A percentile compares a stretch with the other conserved stretches of the same genome.
These are phyloP conservation scores for Chironex yamaguchii DNA, from an alignment of 30 jellyfish, hydroid and myxozoan genomes.

Conservation along the genomic window DNA sequence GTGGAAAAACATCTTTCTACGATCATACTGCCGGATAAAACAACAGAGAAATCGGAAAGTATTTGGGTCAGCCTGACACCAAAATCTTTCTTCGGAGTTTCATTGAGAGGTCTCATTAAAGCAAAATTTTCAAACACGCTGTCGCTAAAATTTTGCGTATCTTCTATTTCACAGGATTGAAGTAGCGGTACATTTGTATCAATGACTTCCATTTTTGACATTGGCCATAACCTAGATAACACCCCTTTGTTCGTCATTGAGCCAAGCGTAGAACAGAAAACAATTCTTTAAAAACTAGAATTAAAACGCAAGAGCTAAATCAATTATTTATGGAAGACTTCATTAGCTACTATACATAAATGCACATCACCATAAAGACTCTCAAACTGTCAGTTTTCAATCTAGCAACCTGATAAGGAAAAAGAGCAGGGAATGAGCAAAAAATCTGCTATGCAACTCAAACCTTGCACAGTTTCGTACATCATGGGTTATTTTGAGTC, in stretches of 20 bases:
- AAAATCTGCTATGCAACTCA: too few species aligned
- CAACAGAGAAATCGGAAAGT: constrained; percentile 51
- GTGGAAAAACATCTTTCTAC: constrained; percentile 26
- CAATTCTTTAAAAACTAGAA: not conserved
- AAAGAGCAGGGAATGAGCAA: too few species aligned
- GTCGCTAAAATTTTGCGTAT: not conserved
- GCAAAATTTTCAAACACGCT: constrained; percentile 22
- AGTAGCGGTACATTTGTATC: constrained; percentile 26
- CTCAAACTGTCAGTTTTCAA: too few species aligned
- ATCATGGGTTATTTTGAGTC: too few species aligned
- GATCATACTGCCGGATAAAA: constrained; percentile 53
- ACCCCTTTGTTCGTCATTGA: constrained; percentile 2
- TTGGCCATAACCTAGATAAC: constrained; percentile 28
- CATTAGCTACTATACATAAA: too few species aligned
- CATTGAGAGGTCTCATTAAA: constrained; percentile 18
- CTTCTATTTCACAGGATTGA: constrained; percentile 24
- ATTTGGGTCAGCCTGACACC: constrained; percentile 51
- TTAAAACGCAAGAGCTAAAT: not conserved
- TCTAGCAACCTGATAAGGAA: too few species aligned
- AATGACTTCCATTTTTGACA: constrained; percentile 5
- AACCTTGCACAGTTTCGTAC: too few species aligned
- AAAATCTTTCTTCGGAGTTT: constrained; percentile 13
- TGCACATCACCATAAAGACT: too few species aligned
- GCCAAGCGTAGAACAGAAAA: constrained; percentile 2
- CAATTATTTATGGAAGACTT: not conserved